phyloP scores from a whole-genome alignment of 2,888 invertebrate genomes.

The Andrena hattorfiana region DNA sequence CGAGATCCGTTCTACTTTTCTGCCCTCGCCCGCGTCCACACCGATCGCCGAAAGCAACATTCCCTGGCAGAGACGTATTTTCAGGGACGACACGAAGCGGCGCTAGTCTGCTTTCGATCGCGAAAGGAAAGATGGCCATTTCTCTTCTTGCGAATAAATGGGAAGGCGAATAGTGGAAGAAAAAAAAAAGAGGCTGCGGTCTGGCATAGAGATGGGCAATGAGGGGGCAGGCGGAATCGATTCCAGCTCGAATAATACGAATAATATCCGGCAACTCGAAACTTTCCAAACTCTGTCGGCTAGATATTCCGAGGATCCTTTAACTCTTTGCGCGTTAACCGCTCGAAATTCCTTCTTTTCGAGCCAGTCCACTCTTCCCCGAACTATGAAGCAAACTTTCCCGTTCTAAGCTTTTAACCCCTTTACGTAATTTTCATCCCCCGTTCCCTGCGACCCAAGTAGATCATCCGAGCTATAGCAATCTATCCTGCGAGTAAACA shows the following conservation, averaged over 20 bases:
- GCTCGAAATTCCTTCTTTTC: slow-evolving; percentile 10
- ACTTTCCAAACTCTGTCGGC: background rate
- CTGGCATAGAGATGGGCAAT: slow-evolving; percentile 4
- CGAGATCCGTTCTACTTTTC: background rate
- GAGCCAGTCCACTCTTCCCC: background rate
- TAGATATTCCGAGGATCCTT: slow-evolving; percentile 15
- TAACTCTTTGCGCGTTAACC: slow-evolving; percentile 7
- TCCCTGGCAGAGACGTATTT: background rate
- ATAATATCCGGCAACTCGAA: slow-evolving; percentile 18
- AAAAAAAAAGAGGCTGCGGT: background rate
- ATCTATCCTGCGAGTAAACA: background rate
- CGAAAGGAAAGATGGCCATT: background rate
- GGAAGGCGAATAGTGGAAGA: slow-evolving; percentile 23
- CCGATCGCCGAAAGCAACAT: background rate
- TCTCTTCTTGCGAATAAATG: slow-evolving; percentile 19
- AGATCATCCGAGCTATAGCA: background rate
- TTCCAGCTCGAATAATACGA: background rate
- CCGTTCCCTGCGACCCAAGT: background rate
- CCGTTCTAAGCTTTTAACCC: slow-evolving; percentile 8
- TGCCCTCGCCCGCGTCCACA: background rate
- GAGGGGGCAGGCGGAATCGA: background rate
- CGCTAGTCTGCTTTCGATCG: slow-evolving; percentile 15
- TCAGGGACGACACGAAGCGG: background rate
- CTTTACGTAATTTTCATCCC: background rate
- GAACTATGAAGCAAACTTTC: slow-evolving; percentile 9